These are phyloP conservation scores for Diachasma alloeum DNA, from an alignment of 1,140 invertebrate genomes.

Conservation along the genomic window DNA sequence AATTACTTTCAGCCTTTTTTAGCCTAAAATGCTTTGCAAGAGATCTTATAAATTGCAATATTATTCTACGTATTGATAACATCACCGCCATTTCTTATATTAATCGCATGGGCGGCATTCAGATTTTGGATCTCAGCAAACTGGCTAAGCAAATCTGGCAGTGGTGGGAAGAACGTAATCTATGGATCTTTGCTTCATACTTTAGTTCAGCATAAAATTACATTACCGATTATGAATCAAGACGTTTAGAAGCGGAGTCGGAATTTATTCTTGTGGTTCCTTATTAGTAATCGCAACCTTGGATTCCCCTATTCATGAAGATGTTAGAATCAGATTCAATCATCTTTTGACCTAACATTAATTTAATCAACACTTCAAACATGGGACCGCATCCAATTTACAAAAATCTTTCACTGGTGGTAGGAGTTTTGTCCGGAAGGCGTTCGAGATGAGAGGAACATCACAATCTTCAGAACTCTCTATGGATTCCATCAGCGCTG, in stretches of 20 bases:
- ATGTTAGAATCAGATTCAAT: too few species aligned
- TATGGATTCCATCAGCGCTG: too few species aligned
- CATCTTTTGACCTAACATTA: too few species aligned
- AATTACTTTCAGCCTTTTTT: slow-evolving; percentile 18
- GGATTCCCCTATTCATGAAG: too few species aligned
- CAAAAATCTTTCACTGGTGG: too few species aligned
- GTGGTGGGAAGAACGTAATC: slow-evolving; percentile 23
- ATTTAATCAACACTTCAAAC: too few species aligned
- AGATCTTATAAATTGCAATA: slow-evolving; percentile 3
- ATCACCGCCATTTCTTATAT: slow-evolving; percentile 27
- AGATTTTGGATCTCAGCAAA: neutral
- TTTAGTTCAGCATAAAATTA: slow-evolving; percentile 36
- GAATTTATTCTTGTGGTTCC: slow-evolving; percentile 15
- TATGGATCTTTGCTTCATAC: slow-evolving; percentile 24
- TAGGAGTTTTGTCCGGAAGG: too few species aligned
- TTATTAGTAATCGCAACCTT: too few species aligned
- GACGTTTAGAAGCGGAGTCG: slow-evolving; percentile 18
- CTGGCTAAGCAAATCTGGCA: slow-evolving; percentile 15
- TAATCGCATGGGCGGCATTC: slow-evolving; percentile 17
- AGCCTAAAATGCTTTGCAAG: slow-evolving; percentile 19
- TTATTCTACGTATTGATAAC: slow-evolving; percentile 26
- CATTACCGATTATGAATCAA: slow-evolving; percentile 38
- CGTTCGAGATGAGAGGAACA: too few species aligned
- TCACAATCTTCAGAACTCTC: too few species aligned
- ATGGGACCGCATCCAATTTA: too few species aligned